These are phyloP conservation scores for Drosophila tsacasi DNA, from an alignment of 1,140 invertebrate genomes.

Conservation along the genomic window DNA sequence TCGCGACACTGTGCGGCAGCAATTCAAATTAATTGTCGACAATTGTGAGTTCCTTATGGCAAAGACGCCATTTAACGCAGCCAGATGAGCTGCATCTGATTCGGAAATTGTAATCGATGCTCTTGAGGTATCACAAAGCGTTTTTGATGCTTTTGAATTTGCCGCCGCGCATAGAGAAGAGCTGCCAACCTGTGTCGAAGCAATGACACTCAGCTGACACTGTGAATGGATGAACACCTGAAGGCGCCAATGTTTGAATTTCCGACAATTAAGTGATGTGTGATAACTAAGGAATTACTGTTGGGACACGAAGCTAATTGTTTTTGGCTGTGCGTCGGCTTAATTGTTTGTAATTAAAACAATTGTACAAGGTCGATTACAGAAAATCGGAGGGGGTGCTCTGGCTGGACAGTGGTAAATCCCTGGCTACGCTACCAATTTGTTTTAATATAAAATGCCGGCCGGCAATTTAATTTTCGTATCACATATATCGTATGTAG, in stretches of 20 bases:
- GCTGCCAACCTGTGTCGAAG: not conserved
- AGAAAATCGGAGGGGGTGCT: slow-evolving; percentile 27
- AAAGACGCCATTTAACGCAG: slow-evolving; percentile 72
- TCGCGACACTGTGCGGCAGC: slow-evolving; percentile 63
- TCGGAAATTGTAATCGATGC: slow-evolving; percentile 49
- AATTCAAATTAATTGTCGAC: slow-evolving; percentile 83
- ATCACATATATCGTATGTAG: slow-evolving; percentile 35
- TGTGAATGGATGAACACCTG: not conserved
- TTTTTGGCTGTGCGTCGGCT: slow-evolving; percentile 51
- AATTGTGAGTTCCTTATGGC: slow-evolving; percentile 73
- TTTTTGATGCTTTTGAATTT: not conserved
- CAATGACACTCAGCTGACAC: not conserved
- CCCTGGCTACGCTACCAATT: slow-evolving; percentile 65
- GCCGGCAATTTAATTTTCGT: slow-evolving; percentile 71
- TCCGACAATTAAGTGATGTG: not conserved
- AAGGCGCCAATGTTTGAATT: not conserved
- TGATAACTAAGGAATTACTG: slow-evolving; percentile 45
- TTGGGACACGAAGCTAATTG: slow-evolving; percentile 38
- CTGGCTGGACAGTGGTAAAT: slow-evolving; percentile 44
- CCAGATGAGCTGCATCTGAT: slow-evolving; percentile 13
- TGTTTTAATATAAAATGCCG: slow-evolving; percentile 79
- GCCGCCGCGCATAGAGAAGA: not conserved
- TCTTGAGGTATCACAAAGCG: not conserved
- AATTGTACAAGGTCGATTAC: slow-evolving; percentile 81
- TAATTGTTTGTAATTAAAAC: slow-evolving; percentile 84